Evolutionary conservation across 1,140 invertebrate species (phyloP).

Genomic region (Ostrea denselamellosa): DNA sequence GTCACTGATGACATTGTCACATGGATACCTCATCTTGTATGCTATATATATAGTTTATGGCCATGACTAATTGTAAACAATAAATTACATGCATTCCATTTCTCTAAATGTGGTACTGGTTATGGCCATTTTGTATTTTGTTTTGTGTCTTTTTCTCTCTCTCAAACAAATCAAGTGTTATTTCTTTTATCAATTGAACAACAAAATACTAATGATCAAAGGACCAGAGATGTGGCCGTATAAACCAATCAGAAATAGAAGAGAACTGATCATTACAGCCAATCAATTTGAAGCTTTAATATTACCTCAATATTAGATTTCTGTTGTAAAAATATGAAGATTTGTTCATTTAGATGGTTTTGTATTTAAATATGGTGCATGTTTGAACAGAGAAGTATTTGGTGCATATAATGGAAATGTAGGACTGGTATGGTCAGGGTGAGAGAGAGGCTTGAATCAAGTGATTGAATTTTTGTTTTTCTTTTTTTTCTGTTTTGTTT

Average conservation of each 20-base stretch:
- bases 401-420: slow-evolving; percentile 51
- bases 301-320: slow-evolving; percentile 52
- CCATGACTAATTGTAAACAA: slow-evolving; percentile 42
- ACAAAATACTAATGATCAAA: slow-evolving; percentile 18
- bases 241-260: slow-evolving; percentile 46
- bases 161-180: slow-evolving; percentile 29
- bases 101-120: slow-evolving; percentile 11
- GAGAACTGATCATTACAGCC: slow-evolving; percentile 39
- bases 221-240: slow-evolving; percentile 30
- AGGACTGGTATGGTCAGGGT: not conserved
- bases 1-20: slow-evolving; percentile 32
- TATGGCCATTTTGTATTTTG: slow-evolving; percentile 19
- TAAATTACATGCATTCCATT: slow-evolving; percentile 47
- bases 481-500: slow-evolving; percentile 20
- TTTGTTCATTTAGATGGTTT: slow-evolving; percentile 34
- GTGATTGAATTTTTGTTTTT: slow-evolving; percentile 26
- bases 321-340: slow-evolving; percentile 48
- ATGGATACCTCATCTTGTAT: slow-evolving; percentile 40
- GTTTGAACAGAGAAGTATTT: slow-evolving; percentile 49
- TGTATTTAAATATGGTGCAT: slow-evolving; percentile 52
- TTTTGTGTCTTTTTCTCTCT: not conserved
- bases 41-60: slow-evolving; percentile 40
- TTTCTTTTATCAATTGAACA: slow-evolving; percentile 27
- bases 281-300: slow-evolving; percentile 52
- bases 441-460: slow-evolving; percentile 25